A percentile compares a stretch with the other conserved stretches of the same genome.
These are phyloP conservation scores for Stichopus chloronotus DNA, from an alignment of 35 echinoderm and acorn worm genomes.

Conservation along the genomic window DNA sequence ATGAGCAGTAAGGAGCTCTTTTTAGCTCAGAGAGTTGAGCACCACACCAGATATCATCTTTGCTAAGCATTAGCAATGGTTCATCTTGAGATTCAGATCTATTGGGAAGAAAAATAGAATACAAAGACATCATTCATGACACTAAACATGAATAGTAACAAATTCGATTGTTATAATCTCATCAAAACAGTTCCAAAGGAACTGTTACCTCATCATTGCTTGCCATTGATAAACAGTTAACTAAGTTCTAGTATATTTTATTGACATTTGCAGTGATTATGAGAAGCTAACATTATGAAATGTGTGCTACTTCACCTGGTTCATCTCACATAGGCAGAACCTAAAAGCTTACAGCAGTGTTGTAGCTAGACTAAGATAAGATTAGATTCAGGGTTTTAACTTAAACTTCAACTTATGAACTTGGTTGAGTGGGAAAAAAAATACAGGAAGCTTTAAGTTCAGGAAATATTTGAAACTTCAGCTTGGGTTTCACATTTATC, in stretches of 20 bases:
- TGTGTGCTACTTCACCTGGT: no score
- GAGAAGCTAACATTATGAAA: no score
- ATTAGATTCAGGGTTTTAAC: no score
- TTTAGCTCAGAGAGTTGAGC: conserved; percentile 56
- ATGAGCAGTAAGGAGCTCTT: conserved; percentile 65
- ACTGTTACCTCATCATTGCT: background rate
- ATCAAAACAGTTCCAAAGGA: background rate
- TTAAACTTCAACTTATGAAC: no score
- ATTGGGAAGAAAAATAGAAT: background rate
- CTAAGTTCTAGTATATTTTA: background rate
- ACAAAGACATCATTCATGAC: background rate
- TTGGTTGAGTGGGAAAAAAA: no score
- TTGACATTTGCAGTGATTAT: no score
- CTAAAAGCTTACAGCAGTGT: no score
- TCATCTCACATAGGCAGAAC: no score
- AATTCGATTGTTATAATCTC: background rate
- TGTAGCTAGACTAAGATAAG: no score
- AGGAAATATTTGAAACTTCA: no score
- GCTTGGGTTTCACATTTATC: no score
- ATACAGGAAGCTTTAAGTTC: no score
- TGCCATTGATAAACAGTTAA: background rate
- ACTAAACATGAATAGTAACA: background rate
- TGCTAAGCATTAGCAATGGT: background rate
- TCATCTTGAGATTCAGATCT: conserved; percentile 45
- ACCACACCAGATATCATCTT: conserved; percentile 36